Base-by-base conservation (phyloP, 2,113 vertebrate species). In the Brachionichthys hirsutus region DNA sequence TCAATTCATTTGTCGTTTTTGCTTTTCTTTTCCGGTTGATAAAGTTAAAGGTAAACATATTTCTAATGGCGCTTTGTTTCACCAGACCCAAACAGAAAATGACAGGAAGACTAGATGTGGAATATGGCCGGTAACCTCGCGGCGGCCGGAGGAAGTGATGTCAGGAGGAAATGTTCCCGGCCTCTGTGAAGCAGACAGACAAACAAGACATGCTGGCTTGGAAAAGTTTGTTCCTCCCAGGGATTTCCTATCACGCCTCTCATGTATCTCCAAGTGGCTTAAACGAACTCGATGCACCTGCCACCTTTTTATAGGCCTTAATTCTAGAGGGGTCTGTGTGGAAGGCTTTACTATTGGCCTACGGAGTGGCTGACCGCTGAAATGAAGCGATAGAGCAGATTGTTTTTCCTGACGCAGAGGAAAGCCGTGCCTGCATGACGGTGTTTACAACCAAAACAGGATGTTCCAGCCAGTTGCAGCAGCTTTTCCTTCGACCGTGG, bases 391-490 rank as follows among this genome's bases (percentile, higher is more conserved):
- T 50, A 44, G 58, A 54, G 34, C 68, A 51, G 55, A 70, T 81
- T 84, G 75, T 83, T 84, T 82, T 80, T 74, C 75, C 51, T 34
- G 62, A 65, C 13, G 2, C 18, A 52, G 63, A 58, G 57, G 68
- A 71, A 82, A 71, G 69, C 24, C 47, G 22, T 56, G 67, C 15
- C 70, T 67, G 56, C 61, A 38, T 48, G 50, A 72, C 49, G 18
- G 58, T 85, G 85, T 87, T 88, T 88, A 85, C 70, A 46, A 67
- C 68, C 82, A 83, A 79, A 89, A 88, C 88, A 89, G 88, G 88
- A 88, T 81, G 80, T 77, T 78, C 62, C 48, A 76, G 62, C 47
- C 63, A 70, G 65, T 52, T 54, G 62, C 44, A 36, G 62, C 44
- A 36, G 80, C 72, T 70, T 88, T 82, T 82, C 81, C 76, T 78